These are phyloP conservation scores for Coelopa pilipes DNA, from an alignment of 2,888 invertebrate species.

Conservation along the genomic window DNA sequence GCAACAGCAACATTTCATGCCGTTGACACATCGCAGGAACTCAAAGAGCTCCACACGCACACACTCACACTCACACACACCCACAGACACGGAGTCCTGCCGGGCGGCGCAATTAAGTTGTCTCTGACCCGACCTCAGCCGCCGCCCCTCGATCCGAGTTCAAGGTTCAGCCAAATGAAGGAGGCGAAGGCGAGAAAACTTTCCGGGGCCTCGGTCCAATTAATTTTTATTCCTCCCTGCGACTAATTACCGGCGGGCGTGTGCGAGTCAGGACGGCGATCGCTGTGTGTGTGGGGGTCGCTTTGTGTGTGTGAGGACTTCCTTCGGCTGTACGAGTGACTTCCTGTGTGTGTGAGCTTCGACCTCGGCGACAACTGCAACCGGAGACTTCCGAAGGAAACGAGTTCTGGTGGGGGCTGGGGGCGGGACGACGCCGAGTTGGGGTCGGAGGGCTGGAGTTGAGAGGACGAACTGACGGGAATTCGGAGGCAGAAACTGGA, in stretches of 20 bases:
- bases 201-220: constrained; percentile 26
- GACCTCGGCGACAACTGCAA: background rate
- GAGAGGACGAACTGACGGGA: background rate
- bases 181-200: background rate
- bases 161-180: constrained; percentile 7
- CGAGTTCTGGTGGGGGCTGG: background rate
- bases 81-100: background rate
- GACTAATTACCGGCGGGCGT: too few species aligned
- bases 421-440: too few species aligned
- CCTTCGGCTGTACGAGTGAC: too few species aligned
- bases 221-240: constrained; percentile 26
- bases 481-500: background rate
- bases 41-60: background rate
- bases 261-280: background rate
- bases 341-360: background rate
- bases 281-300: background rate
- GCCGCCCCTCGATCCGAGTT: background rate
- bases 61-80: background rate
- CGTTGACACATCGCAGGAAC: constrained; percentile 22
- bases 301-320: background rate
- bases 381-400: background rate
- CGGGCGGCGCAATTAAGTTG: too few species aligned
- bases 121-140: background rate
- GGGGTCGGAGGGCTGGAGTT: background rate
- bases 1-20: constrained; percentile 29